Evolutionary conservation across 2,113 vertebrate species (phyloP), one percentile per base, ranked within the genome.

Genomic region (Anhinga rufa): DNA sequence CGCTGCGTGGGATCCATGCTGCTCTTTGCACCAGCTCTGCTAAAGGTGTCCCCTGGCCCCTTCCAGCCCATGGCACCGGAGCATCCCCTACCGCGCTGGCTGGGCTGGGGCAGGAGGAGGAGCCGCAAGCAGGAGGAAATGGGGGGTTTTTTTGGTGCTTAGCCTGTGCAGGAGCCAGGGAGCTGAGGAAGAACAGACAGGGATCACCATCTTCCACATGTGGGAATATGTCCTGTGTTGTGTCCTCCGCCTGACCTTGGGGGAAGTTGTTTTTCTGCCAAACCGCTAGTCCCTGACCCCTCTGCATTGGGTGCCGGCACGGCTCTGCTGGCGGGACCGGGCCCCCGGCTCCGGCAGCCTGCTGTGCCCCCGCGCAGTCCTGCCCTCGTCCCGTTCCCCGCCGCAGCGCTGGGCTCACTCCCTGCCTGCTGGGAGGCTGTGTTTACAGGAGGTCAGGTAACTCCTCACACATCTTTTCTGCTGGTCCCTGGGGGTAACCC

Each of bases 51-150:
- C 4, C 31, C 11, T 3, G 5, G 29, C 13, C n/a, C 46, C 58
- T 32, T 68, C 52, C 40, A 38, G 29, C 25, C 51, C 2, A 1
- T 0, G 21, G 19, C 42, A n/a, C 28, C 2, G 3, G 28, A 90
- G 60, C 54, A 36, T 38, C 69, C 28, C 19, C 49, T 64, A 58
- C 49, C 1, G 1, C 5, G 5, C 42, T 51, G 52, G 36, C 34
- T 0, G 4, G 12, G 21, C 62, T 29, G 24, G 58, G n/a, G 48
- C 8, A 32, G 49, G 49, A 46, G 38, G 42, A 64, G 14, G 40
- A 62, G 34, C 32, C 6, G 9, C 0, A 0, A 12, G 28, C 48
- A 46, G 49, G 72, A 55, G 24, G 20, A 62, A 31, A 36, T 0
- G 5, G 8, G 20, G 11, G 3, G 5, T 29, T 26, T 69, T 58